Base-by-base conservation (phyloP, 1,140 invertebrate genomes). In the Schlechtendalia chinensis region DNA sequence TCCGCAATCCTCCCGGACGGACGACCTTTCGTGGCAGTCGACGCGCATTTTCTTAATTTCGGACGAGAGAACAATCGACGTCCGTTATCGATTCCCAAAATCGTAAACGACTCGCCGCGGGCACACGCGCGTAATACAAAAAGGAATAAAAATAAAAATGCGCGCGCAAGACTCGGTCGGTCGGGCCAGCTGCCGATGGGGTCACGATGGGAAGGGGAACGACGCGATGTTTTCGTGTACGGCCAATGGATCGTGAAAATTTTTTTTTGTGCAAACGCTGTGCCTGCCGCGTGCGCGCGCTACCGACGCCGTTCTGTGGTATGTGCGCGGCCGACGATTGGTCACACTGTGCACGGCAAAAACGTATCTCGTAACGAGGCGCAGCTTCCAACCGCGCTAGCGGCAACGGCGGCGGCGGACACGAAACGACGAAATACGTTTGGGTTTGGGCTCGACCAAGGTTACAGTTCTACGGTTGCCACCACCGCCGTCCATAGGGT, bases 111-210 rank as follows among this genome's bases (percentile, higher is more conserved):
- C 1, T 50, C 12, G 19, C 11, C 5, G 10, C 17, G 61, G 8
- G 29, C 29, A 32, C 61, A 17, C 59, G n/a, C n/a, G 22, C 19
- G 19, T 22, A 58, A 4, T n/a, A 61, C 59, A 29, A 61, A 27
- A 61, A 29, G 10, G n/a, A 45, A 77, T 59, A 59, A 77, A 77
- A 77, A 77, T 77, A 77, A 77, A 77, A 39, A n/a, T n/a, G n/a
- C 56, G 58, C n/a, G 39, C 56, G 19, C 72, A 58, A 59, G 54
- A 59, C 29, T 19, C 22, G 19, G 50, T 29, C 50, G 27, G 53
- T 61, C 17, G 22, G 54, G 27, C 24, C n/a, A 22, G 32, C 32
- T 63, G 12, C 24, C 22, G 24, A 59, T 61, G 75, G 72, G 75
- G 75, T 59, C 75, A 79, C 24, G 75, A 59, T 56, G 16, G 17